Base-by-base conservation (phyloP, 2,888 invertebrate genomes). In the Diaphora mendica region DNA sequence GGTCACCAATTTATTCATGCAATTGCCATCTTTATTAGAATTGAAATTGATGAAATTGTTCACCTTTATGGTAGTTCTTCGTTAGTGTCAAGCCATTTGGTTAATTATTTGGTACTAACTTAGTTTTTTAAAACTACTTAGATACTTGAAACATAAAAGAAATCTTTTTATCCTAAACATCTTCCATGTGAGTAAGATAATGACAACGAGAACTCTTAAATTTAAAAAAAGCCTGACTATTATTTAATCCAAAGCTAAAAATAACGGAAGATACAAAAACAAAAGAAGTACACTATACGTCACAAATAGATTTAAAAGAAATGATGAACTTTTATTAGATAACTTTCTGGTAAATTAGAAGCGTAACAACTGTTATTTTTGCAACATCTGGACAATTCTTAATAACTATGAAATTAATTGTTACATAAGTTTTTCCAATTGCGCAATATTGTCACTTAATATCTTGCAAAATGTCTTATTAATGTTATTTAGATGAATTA, bases 391-490 rank as follows among this genome's bases (percentile, higher is more conserved):
- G 17, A 30, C 17, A 30, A 62, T 62, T 30, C 30, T 17, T 26
- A 44, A 69, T 44, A 69, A 35, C 59, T 69, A 17, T 65, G 62
- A 62, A 62, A 62, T 62, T 62, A 30, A 62, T 30, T 74, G 70
- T 76, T 77, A 81, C 59, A 71, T 75, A 77, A 82, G 71, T 71
- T 71, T 64, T 15, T 23, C 66, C 67, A 7, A 35, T 68, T 30
- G 65, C 51, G 44, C 26, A 72, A 64, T 72, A 48, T 70, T 72
- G 64, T 66, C 15, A 44, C 42, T 44, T 26, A 5, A 64, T 26
- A 8, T n/a, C 51, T 39, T 33, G 20, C 23, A 20, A 42, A 68
- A 68, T 64, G 9, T 11, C 17, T 44, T 30, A 64, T 64, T 64
- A 48, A 44, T 39, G 35, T 65, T 65, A 35, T 51, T 35, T 23